A percentile compares a stretch with the other conserved stretches of the same genome.
phyloP scores from a whole-genome alignment of 2,888 invertebrate genomes.

The Nezara viridula region DNA sequence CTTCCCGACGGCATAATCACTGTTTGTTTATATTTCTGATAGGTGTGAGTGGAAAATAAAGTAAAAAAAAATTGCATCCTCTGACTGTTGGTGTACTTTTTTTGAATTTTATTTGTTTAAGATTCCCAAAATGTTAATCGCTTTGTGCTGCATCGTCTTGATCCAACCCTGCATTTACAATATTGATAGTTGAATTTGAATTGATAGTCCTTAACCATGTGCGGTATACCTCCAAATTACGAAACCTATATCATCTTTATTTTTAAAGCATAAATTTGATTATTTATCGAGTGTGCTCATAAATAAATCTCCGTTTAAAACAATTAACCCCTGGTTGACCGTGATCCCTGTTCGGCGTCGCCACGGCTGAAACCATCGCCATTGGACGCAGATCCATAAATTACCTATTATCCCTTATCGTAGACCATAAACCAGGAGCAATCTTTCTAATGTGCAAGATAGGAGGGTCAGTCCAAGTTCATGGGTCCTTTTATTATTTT shows the following conservation, averaged over 20 bases:
- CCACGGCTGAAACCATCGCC: not conserved
- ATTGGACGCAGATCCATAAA: not conserved
- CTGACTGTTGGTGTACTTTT: too few species aligned
- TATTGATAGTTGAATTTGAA: too few species aligned
- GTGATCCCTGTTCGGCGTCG: not conserved
- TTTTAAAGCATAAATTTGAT: not conserved
- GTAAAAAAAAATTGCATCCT: too few species aligned
- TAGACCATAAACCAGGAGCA: not conserved
- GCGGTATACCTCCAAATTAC: not conserved
- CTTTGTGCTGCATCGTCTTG: too few species aligned
- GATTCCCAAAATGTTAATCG: too few species aligned
- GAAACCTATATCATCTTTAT: not conserved
- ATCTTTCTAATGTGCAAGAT: not conserved
- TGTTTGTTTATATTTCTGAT: too few species aligned
- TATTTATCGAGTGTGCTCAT: not conserved
- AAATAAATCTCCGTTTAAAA: not conserved
- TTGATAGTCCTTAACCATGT: too few species aligned
- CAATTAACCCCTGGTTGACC: not conserved
- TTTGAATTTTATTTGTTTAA: too few species aligned
- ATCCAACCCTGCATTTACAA: too few species aligned
- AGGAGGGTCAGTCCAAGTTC: slow-evolving; percentile 14
- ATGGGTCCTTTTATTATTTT: not conserved
- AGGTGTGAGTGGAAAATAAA: too few species aligned
- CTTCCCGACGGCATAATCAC: too few species aligned
- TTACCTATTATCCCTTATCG: slow-evolving; percentile 12